Percentiles rank a stretch among this genome's conserved stretches.
Conservation (phyloP, 2,888 invertebrate genomes). For the Seira musarum region DNA sequence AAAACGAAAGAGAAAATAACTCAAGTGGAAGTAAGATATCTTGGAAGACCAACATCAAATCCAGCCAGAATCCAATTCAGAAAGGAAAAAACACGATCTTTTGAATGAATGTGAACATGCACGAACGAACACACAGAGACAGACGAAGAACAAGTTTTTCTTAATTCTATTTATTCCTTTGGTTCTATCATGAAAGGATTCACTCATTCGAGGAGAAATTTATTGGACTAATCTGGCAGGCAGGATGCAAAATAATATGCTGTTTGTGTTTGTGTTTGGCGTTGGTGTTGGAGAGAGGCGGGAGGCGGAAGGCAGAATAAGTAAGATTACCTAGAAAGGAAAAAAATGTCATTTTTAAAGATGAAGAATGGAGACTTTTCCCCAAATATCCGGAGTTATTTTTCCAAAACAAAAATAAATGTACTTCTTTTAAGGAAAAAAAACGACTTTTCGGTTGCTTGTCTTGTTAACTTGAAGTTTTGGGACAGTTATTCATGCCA, state of each 20-base stretch:
- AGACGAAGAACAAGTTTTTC: neutral
- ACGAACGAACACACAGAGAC: neutral
- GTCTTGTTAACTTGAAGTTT: too few relatives aligned
- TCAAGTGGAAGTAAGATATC: neutral
- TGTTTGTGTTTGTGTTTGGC: too few relatives aligned
- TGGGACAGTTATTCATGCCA: neutral
- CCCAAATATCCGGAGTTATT: conserved; percentile 38
- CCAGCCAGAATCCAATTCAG: too few relatives aligned
- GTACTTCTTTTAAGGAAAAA: conserved; percentile 9
- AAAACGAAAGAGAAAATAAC: conserved; percentile 11
- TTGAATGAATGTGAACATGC: neutral
- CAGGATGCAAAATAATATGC: too few relatives aligned
- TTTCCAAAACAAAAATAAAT: conserved; percentile 48
- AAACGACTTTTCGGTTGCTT: too few relatives aligned
- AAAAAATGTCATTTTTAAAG: neutral
- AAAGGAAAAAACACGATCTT: neutral
- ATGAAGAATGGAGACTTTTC: conserved; percentile 29
- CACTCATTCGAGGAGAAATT: neutral
- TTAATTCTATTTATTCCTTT: neutral
- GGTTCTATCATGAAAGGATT: too few relatives aligned
- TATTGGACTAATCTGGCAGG: too few relatives aligned
- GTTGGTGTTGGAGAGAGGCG: too few relatives aligned
- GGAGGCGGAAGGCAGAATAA: neutral
- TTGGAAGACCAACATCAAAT: neutral
- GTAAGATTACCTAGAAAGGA: neutral